Evolutionary conservation across 1,140 invertebrate species (phyloP), one percentile per base, ranked within the genome.

Genomic region (Centruroides sculpturatus): DNA sequence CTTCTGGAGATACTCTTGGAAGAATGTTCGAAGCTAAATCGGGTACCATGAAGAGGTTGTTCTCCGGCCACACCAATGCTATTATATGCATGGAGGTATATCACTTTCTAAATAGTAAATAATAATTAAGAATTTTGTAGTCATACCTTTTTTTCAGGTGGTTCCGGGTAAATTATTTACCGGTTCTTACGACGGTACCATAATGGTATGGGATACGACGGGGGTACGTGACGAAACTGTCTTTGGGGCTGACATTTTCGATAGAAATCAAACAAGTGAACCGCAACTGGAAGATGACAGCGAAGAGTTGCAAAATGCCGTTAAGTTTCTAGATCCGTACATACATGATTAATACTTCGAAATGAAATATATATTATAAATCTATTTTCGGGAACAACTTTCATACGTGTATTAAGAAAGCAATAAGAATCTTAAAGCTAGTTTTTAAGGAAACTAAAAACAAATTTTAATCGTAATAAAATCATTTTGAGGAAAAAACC

Each of bases 11-110:
- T 57, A 50, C 67, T 6, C 54, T 66, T 3, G 72, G 70, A 11
- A 66, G 76, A 53, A 72, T 73, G 51, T 80, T 71, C 67, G 77
- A 80, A 66, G 73, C 78, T n/a, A 79, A 79, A 68, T 76, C 75
- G 13, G 78, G 76, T 50, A 67, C 71, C 7, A 61, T 78, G 12
- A 74, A 73, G 66, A 63, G 74, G 23, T 66, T 66, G 4, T 76
- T 76, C 65, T 64, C 66, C 47, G 78, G 77, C 2, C 77, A 79
- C 60, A 64, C 68, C 51, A 70, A 67, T 10, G 70, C 74, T 13
- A 69, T 79, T 35, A 76, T 73, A 46, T 71, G 72, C 47, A 52
- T 80, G 11, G 71, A 69, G 59, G 68, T 68, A 50, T 51, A 35
- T 56, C 34, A 49, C 12, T 49, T 6, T 36, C 3, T 55, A n/a